These are phyloP conservation scores for Tuta absoluta DNA, from an alignment of 2,888 invertebrate genomes.

Conservation along the genomic window DNA sequence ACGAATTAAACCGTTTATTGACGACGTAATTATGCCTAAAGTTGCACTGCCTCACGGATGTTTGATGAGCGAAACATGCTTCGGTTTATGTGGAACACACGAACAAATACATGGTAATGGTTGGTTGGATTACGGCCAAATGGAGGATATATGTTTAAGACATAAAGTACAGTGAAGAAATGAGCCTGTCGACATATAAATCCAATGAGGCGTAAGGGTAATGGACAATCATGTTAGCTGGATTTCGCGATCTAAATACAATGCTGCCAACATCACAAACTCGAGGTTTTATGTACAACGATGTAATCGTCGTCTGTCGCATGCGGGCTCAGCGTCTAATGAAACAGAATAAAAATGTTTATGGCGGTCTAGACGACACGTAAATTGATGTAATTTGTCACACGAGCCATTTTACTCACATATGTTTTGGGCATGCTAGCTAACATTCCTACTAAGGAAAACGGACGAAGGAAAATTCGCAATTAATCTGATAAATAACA, in stretches of 20 bases:
- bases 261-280: constrained; percentile 2
- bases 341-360: constrained; percentile 18
- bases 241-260: background rate
- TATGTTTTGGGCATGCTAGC: background rate
- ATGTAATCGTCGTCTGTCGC: background rate
- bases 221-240: background rate
- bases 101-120: background rate
- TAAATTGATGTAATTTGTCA: constrained; percentile 12
- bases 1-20: background rate
- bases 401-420: background rate
- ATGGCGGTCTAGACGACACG: constrained; percentile 17
- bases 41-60: background rate
- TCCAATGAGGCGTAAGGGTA: background rate
- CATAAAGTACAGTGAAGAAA: background rate
- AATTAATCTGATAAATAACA: too few relatives aligned
- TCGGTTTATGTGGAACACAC: background rate
- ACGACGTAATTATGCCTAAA: constrained; percentile 9
- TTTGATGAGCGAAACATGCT: constrained; percentile 4
- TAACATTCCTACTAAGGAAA: too few relatives aligned
- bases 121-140: constrained; percentile 8
- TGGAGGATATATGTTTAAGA: constrained; percentile 12
- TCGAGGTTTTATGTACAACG: background rate
- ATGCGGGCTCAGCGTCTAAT: constrained; percentile 8
- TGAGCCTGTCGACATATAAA: background rate
- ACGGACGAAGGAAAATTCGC: too few relatives aligned